These are phyloP conservation scores for Eleutherodactylus coqui DNA, from an alignment of 2,797 vertebrate species.

Conservation along the genomic window DNA sequence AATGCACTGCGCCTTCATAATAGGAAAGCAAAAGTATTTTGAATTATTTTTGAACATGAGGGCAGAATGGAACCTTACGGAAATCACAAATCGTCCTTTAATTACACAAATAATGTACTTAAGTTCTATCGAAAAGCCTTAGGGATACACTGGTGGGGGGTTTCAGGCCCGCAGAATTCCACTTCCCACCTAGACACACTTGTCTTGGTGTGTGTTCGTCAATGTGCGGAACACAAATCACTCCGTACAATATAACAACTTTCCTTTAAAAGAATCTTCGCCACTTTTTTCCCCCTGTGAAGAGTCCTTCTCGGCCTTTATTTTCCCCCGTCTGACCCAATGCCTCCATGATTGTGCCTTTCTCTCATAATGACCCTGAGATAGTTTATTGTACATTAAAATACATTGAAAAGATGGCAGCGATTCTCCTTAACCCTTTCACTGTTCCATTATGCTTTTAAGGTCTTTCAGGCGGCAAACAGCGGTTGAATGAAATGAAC, in stretches of 20 bases:
- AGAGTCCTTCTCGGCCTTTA: slow-evolving; percentile 28
- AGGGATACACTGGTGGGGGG: background rate
- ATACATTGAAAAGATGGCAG: slow-evolving; percentile 31
- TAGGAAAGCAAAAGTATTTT: too few relatives aligned
- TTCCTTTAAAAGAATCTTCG: slow-evolving; percentile 19
- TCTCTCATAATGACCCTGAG: slow-evolving; percentile 47
- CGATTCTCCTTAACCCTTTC: slow-evolving; percentile 30
- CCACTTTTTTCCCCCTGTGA: slow-evolving; percentile 20
- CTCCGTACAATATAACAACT: slow-evolving; percentile 30
- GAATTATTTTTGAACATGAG: too few relatives aligned
- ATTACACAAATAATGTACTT: background rate
- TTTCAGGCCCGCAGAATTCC: background rate
- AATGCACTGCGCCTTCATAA: too few relatives aligned
- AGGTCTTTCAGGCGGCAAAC: slow-evolving; percentile 42
- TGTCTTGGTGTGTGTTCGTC: slow-evolving; percentile 45
- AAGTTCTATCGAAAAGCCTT: background rate
- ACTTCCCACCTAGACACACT: slow-evolving; percentile 21
- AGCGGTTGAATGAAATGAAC: slow-evolving; percentile 45
- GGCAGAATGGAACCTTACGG: background rate
- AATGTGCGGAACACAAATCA: slow-evolving; percentile 41
- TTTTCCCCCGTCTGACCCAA: slow-evolving; percentile 28
- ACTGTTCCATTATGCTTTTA: slow-evolving; percentile 14
- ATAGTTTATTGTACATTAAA: slow-evolving; percentile 50
- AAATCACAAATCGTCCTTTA: background rate
- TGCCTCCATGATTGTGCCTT: slow-evolving; percentile 28